Conservation (phyloP, 2,113 vertebrate genomes). For the Bagarius yarrelli region DNA sequence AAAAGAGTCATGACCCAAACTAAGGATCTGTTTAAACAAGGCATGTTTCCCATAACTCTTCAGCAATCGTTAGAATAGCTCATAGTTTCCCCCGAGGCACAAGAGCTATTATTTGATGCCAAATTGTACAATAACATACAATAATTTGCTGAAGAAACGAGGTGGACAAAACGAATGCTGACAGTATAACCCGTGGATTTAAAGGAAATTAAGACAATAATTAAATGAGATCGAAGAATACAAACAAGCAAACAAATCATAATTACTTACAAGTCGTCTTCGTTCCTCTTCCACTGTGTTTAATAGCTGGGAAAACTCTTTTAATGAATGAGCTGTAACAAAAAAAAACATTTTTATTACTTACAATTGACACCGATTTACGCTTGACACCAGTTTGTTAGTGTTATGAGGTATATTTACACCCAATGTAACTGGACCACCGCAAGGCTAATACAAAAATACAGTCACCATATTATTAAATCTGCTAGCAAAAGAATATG, state of each 20-base stretch:
- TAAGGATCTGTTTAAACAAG: constrained; percentile 36
- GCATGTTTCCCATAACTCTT: constrained; percentile 33
- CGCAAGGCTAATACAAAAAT: background rate
- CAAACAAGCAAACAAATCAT: background rate
- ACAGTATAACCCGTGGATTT: background rate
- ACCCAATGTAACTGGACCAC: background rate
- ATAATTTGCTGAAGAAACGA: background rate
- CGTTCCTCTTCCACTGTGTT: constrained; percentile 96
- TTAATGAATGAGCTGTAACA: constrained; percentile 87
- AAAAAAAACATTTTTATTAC: constrained; percentile 31
- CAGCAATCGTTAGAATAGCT: constrained; percentile 20
- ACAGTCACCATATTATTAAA: background rate
- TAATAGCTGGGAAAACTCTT: constrained; percentile 93
- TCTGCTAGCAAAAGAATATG: background rate
- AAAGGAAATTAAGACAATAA: background rate
- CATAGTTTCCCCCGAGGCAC: background rate
- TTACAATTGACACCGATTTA: background rate
- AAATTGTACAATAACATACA: background rate
- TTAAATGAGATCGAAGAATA: background rate
- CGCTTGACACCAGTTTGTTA: background rate
- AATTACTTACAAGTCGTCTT: constrained; percentile 85
- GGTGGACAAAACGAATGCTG: background rate
- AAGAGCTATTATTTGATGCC: constrained; percentile 12
- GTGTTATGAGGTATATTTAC: background rate
- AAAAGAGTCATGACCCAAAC: constrained; percentile 32